Base-by-base conservation (phyloP, 2,797 vertebrate genomes). In the Microctenopoma steveboyesi region DNA sequence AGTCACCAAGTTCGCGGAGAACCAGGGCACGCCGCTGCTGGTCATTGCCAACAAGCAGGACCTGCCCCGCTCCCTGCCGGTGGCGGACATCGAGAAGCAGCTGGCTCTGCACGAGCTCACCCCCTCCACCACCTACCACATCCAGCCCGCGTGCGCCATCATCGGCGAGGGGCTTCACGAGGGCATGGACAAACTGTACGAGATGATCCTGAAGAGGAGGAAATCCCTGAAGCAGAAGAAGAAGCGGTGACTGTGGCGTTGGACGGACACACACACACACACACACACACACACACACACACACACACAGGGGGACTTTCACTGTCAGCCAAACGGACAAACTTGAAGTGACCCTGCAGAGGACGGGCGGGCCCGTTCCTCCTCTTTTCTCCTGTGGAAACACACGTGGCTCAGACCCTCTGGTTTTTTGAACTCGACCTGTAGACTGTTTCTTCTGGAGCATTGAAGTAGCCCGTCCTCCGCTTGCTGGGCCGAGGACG, bases 31-130 rank as follows among this genome's bases (percentile, higher is more conserved):
- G 0, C 97, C 97, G 9, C 91, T 99, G 83, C 93, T 98, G 88
- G 97, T 99, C 80, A 98, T 99, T 66, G 97, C 97, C 89, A 99
- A 99, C 93, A 99, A 99, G 88, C 97, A 99, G 93, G 97, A 99
- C 90, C 93, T 99, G 83, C 97, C 97, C 78, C 95, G 92, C 27
- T 97, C 97, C 1, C 93, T 99, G 50, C 91, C 96, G 0, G 97
- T 98, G 86, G 93, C 93, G 0, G 97, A 98, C 79, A 96, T 99
- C 33, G 97, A 98, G 91, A 97, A 95, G 87, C 97, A 98, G 92
- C 93, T 99, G 89, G 97, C 97, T 0, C 93, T 99, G 55, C 95
- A 96, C 3, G 97, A 99, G 89, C 94, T 98, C 57, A 94, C 93
- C 64, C 97, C 97, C 7, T 92, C 95, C 90, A 98, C 96, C 81